phyloP scores from a whole-genome alignment of 2,797 vertebrate species.

The Cynodonichthys magdalenae region DNA sequence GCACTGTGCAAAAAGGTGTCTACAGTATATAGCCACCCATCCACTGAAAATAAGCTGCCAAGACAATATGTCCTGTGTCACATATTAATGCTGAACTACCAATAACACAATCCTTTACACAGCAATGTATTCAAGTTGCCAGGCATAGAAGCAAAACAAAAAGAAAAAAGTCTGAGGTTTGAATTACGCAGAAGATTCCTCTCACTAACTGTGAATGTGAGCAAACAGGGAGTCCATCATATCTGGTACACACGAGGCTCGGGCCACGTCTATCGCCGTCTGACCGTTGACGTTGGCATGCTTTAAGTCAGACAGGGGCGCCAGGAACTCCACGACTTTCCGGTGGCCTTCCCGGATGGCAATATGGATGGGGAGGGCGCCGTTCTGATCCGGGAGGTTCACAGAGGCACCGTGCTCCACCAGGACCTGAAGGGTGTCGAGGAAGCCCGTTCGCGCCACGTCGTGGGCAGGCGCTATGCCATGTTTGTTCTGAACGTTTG shows the following conservation, averaged over 20 bases:
- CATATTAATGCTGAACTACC: conserved; percentile 67
- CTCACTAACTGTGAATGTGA: conserved; percentile 64
- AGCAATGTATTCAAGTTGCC: conserved; percentile 80
- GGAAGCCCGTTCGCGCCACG: conserved; percentile 88
- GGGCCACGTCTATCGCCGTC: conserved; percentile 84
- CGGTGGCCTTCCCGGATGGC: conserved; percentile 84
- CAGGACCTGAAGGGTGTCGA: conserved; percentile 86
- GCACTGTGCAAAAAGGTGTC: conserved; percentile 84
- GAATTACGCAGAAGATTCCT: conserved; percentile 21
- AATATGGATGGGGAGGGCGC: conserved; percentile 87
- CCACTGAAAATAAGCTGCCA: conserved; percentile 74
- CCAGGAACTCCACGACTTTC: conserved; percentile 84
- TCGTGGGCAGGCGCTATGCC: conserved; percentile 88
- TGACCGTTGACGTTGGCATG: conserved; percentile 82
- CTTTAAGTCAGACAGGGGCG: conserved; percentile 81
- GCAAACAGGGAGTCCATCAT: conserved; percentile 76
- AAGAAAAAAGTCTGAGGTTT: conserved; percentile 17
- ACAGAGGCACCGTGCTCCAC: conserved; percentile 86
- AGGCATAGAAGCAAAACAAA: conserved; percentile 61
- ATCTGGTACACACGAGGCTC: conserved; percentile 64
- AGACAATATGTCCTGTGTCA: conserved; percentile 70
- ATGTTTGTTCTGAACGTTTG: conserved; percentile 86
- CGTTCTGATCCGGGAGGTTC: conserved; percentile 80
- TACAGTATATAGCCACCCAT: conserved; percentile 74
- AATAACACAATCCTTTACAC: conserved; percentile 67